Evolutionary conservation across 1,140 invertebrate species (phyloP).

Genomic region (Fopius arisanus): DNA sequence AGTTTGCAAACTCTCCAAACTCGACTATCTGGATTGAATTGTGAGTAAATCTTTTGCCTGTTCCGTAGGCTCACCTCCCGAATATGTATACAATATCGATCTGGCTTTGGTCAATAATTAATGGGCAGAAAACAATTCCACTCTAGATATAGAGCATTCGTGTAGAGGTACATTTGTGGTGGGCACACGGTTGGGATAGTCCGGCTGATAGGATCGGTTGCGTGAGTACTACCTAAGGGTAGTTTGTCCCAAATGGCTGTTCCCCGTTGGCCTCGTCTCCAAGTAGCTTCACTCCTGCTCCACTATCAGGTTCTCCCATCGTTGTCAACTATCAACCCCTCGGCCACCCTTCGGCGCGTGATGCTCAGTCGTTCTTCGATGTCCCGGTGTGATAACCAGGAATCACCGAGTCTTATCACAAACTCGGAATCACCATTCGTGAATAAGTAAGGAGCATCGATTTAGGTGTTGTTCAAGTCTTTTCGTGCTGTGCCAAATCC

Average conservation of each 20-base stretch:
- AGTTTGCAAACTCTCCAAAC: conserved; percentile 37
- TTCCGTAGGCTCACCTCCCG: neutral
- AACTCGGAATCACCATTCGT: conserved; percentile 27
- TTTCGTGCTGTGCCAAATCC: too few species aligned
- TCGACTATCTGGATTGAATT: neutral
- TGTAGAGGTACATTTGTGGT: conserved; percentile 5
- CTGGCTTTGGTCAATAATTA: conserved; percentile 39
- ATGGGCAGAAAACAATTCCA: conserved; percentile 47
- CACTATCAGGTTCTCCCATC: conserved; percentile 32
- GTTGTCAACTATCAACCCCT: conserved; percentile 30
- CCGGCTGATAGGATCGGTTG: conserved; percentile 51
- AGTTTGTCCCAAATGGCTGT: conserved; percentile 50
- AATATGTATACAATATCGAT: neutral
- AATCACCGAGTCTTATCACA: conserved; percentile 38
- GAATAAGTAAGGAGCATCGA: conserved; percentile 23
- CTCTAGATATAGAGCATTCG: conserved; percentile 33
- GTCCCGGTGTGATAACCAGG: conserved; percentile 39
- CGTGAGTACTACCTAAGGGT: conserved; percentile 47
- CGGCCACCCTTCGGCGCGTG: conserved; percentile 22
- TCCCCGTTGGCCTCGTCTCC: conserved; percentile 47
- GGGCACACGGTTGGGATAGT: conserved; percentile 31
- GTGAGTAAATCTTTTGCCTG: neutral
- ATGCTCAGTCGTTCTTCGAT: conserved; percentile 19
- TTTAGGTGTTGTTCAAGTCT: neutral
- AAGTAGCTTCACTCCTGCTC: conserved; percentile 40